Evolutionary conservation across 2,888 invertebrate species (phyloP).

Genomic region (Pristionchus japonicus): DNA sequence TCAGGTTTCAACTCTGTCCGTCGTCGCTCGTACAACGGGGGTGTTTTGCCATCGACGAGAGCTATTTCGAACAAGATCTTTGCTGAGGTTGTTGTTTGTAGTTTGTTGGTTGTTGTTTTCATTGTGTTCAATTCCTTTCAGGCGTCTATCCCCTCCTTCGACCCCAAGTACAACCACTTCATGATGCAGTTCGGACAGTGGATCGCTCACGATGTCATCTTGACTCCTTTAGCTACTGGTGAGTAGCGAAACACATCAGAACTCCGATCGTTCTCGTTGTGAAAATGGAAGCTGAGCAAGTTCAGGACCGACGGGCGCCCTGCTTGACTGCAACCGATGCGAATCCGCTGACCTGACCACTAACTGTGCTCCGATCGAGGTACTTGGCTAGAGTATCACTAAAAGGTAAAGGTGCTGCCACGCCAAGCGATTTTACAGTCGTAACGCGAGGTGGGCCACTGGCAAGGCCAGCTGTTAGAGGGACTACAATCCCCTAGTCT

Average conservation of each 20-base stretch:
- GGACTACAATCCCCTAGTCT: no score
- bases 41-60: not conserved
- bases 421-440: no score
- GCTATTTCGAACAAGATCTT: slow-evolving; percentile 39
- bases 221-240: slow-evolving; percentile 84
- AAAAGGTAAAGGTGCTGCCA: no score
- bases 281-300: not conserved
- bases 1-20: slow-evolving; percentile 41
- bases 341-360: slow-evolving; percentile 89
- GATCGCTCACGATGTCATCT: slow-evolving; percentile 92
- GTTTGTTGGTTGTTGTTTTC: no score
- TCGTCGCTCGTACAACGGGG: not conserved
- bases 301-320: slow-evolving; percentile 56
- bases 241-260: not conserved
- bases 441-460: slow-evolving; percentile 82
- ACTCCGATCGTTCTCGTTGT: no score
- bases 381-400: no score
- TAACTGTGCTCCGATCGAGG: slow-evolving; percentile 92
- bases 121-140: no score
- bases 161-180: slow-evolving; percentile 59
- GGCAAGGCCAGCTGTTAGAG: no score
- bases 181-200: slow-evolving; percentile 94
- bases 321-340: slow-evolving; percentile 80
- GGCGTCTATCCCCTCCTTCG: slow-evolving; percentile 38
- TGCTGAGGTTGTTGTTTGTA: slow-evolving; percentile 34